Evolutionary conservation across 2,113 vertebrate species (phyloP).

Genomic region (Apaloderma vittatum): DNA sequence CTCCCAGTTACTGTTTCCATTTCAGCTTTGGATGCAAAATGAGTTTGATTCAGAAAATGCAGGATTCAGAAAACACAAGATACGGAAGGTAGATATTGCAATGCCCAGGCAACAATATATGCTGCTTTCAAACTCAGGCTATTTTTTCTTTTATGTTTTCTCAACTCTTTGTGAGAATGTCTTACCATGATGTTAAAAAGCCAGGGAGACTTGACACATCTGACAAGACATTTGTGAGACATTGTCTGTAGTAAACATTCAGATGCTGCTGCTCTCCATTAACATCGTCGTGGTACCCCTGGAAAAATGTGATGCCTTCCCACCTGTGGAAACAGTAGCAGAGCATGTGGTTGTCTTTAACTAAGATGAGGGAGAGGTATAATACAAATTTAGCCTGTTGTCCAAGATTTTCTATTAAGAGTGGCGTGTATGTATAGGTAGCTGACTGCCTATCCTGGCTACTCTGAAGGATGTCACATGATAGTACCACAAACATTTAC

Average conservation of each 20-base stretch:
- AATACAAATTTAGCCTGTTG: fast-evolving
- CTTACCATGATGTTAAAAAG: neutral
- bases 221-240: neutral
- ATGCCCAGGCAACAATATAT: neutral
- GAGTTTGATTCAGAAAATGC: neutral
- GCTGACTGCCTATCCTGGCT: neutral
- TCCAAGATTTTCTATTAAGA: neutral
- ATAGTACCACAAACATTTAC: neutral
- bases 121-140: neutral
- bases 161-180: neutral
- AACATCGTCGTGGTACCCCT: neutral
- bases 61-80: neutral
- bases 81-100: neutral
- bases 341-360: neutral
- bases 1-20: neutral
- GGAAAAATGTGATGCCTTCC: neutral
- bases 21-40: neutral
- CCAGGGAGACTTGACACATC: neutral
- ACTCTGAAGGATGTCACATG: neutral
- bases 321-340: neutral
- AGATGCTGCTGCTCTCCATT: neutral
- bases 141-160: neutral
- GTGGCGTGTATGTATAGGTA: neutral
- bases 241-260: neutral
- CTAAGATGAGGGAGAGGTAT: neutral